Percentiles rank a stretch among this genome's conserved stretches.
phyloP scores from a whole-genome alignment of 2,797 vertebrate species.

The Thamnophis elegans region DNA sequence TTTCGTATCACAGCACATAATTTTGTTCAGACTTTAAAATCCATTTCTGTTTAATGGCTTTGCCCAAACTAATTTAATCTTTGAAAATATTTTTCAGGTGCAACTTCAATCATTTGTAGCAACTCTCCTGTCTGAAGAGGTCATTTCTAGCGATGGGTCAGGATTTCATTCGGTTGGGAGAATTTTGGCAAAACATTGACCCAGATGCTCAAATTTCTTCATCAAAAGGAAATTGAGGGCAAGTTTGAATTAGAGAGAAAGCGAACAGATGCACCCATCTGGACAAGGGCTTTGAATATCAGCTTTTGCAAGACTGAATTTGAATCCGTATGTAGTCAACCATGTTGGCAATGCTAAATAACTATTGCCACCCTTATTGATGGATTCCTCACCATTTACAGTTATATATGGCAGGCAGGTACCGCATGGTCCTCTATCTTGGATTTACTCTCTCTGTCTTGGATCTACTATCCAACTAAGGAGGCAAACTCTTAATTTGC shows the following conservation, averaged over 20 bases:
- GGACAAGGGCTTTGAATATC: background rate
- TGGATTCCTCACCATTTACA: background rate
- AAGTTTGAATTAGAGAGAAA: background rate
- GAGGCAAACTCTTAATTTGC: background rate
- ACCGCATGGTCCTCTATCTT: background rate
- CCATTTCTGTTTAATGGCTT: conserved; percentile 54
- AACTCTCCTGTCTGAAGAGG: background rate
- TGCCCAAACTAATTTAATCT: background rate
- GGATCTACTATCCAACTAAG: background rate
- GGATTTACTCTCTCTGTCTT: background rate
- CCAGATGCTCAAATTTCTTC: background rate
- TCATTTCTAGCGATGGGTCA: background rate
- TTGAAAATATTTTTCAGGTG: background rate
- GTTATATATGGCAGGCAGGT: background rate
- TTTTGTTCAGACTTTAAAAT: conserved; percentile 55
- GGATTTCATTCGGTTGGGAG: background rate
- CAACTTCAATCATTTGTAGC: background rate
- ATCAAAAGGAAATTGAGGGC: background rate
- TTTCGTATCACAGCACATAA: conserved; percentile 57
- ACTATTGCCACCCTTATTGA: background rate
- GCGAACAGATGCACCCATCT: background rate
- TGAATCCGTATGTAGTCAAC: background rate
- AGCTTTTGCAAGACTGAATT: background rate
- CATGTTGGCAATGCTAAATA: background rate
- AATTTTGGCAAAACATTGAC: background rate